Evolutionary conservation across 2,888 invertebrate species (phyloP).

Genomic region (Lasioglossum lativentre): DNA sequence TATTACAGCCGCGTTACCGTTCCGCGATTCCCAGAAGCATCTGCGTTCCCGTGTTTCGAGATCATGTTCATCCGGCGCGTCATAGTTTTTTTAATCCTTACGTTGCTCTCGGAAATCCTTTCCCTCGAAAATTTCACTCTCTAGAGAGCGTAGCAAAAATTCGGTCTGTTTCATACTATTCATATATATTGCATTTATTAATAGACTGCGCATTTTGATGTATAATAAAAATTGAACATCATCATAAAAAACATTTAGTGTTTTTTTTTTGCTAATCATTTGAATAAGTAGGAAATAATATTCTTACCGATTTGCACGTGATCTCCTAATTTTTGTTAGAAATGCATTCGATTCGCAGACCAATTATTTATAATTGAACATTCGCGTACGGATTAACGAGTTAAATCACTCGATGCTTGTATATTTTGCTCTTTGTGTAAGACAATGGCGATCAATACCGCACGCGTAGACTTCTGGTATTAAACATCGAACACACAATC

Average conservation of each 20-base stretch:
- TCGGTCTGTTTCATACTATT: background rate
- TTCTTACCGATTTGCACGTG: too few relatives aligned
- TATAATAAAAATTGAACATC: background rate
- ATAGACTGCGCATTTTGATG: too few relatives aligned
- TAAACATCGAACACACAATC: background rate
- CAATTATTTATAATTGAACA: background rate
- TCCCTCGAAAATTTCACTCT: background rate
- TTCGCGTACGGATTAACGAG: background rate
- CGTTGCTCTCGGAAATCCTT: background rate
- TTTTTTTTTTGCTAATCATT: too few relatives aligned
- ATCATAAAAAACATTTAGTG: too few relatives aligned
- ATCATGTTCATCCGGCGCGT: background rate
- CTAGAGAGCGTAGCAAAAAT: background rate
- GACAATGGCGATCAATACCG: conserved; percentile 2
- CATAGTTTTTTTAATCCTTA: background rate
- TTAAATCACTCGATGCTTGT: background rate
- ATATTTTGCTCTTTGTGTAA: background rate
- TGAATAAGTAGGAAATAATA: too few relatives aligned
- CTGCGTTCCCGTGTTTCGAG: background rate
- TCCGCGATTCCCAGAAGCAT: background rate
- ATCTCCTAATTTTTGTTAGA: too few relatives aligned
- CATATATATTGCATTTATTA: background rate
- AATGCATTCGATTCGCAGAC: background rate
- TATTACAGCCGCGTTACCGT: background rate
- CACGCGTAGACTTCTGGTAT: background rate